Evolutionary conservation across 2,797 vertebrate species (phyloP), one percentile per base, ranked within the genome.

Genomic region (Brachyalestes nurse): DNA sequence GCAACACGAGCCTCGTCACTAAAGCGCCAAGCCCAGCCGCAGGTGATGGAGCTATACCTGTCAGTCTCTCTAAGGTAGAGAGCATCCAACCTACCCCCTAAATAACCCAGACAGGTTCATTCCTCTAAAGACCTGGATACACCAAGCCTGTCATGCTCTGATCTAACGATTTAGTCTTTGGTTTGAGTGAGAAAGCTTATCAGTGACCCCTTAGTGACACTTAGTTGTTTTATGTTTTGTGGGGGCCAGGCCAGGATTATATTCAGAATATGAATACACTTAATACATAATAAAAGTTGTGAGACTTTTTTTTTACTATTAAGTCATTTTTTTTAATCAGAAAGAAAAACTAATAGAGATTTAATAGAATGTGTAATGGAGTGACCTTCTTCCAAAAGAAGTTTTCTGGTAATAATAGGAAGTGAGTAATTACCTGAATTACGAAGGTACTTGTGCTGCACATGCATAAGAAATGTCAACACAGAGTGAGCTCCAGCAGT

Each of bases 61-160:
- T 95, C 85, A 95, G 95, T 81, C 86, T 96, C 90, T 95, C 95
- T 6, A 95, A 93, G 91, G 95, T 96, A 84, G 94, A 97, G 80
- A 97, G 93, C 38, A 93, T 97, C 79, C 97, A 97, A 62, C 95
- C 95, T 40, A 57, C 34, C 34, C 47, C 70, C 21, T 82, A 78
- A 82, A 23, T 67, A 66, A 66, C 40, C 51, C 45, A n/a, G 10
- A 25, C 19, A 58, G 57, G 45, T 58, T 19, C 38, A 34, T 7
- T 17, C 47, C 21, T 57, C 28, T 45, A 40, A 55, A 72, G 74
- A 82, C 60, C 69, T 73, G 49, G 75, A 78, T 66, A 67, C 61
- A 49, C 51, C 19, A 57, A 10, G 51, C 70, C 62, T 73, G 75
- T 73, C 47, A 5, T 57, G 21, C 21, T 55, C 21, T n/a, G 0